These are phyloP conservation scores for Polyploca ridens DNA, from an alignment of 2,888 invertebrate species.

Conservation along the genomic window DNA sequence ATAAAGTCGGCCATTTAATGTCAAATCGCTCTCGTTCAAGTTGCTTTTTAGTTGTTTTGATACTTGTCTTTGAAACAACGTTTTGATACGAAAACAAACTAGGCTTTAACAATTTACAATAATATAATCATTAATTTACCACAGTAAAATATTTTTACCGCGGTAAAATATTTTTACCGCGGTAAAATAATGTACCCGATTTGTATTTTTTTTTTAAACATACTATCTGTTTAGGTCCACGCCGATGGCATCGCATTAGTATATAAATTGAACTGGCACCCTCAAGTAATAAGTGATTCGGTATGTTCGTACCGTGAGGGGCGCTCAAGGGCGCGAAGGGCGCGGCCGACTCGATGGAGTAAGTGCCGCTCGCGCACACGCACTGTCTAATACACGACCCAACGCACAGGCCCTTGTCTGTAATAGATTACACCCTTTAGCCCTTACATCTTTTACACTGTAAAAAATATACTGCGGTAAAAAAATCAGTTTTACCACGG, in stretches of 20 bases:
- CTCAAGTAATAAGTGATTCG: background rate
- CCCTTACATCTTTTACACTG: conserved; percentile 32
- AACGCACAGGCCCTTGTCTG: conserved; percentile 79
- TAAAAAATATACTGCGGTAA: background rate
- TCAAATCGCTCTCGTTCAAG: too few relatives aligned
- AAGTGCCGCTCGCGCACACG: conserved; percentile 72
- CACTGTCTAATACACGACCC: conserved; percentile 81
- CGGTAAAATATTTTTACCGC: too few relatives aligned
- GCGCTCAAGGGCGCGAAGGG: conserved; percentile 39
- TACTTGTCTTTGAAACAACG: too few relatives aligned
- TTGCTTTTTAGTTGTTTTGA: too few relatives aligned
- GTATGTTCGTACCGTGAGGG: conserved; percentile 59
- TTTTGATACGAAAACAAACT: too few relatives aligned
- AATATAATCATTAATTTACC: background rate
- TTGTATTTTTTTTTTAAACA: too few relatives aligned
- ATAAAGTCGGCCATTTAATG: too few relatives aligned
- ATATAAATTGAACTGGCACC: conserved; percentile 20
- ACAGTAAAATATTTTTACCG: background rate
- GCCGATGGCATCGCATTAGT: background rate
- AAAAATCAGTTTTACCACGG: background rate
- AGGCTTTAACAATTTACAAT: too few relatives aligned
- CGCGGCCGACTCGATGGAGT: conserved; percentile 72
- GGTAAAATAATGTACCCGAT: too few relatives aligned
- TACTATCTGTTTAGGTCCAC: too few relatives aligned
- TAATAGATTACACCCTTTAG: conserved; percentile 47